Evolutionary conservation across 2,888 invertebrate genomes (phyloP).

Genomic region (Ochropacha duplaris): DNA sequence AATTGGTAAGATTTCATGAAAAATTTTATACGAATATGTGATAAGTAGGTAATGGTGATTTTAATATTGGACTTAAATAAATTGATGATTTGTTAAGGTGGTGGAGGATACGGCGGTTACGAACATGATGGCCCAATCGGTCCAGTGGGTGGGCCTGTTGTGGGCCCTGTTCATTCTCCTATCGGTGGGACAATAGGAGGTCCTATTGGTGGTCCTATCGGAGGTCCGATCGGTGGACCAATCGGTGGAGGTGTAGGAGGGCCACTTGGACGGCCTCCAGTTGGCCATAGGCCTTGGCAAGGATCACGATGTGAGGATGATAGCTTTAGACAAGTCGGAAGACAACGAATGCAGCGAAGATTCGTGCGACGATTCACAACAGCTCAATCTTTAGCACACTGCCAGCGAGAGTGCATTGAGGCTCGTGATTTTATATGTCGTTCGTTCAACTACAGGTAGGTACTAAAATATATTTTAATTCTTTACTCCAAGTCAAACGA

Average conservation of each 20-base stretch:
- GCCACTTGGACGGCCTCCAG: constrained; percentile 58
- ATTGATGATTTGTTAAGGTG: constrained; percentile 22
- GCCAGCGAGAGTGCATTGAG: constrained; percentile 93
- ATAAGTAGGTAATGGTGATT: background rate
- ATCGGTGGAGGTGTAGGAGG: constrained; percentile 57
- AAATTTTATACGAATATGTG: too few species aligned
- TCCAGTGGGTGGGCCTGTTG: constrained; percentile 50
- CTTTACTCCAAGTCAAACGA: too few species aligned
- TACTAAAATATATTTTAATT: too few species aligned
- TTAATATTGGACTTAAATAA: background rate
- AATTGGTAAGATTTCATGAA: constrained; percentile 55
- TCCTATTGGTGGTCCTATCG: constrained; percentile 38
- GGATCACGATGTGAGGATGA: constrained; percentile 91
- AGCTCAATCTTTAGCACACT: constrained; percentile 89
- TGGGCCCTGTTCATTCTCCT: constrained; percentile 11
- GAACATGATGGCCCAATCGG: constrained; percentile 68
- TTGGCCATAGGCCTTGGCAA: constrained; percentile 68
- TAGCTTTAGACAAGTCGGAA: constrained; percentile 91
- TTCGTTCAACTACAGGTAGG: constrained; percentile 92
- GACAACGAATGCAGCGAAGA: constrained; percentile 90
- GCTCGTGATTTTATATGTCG: constrained; percentile 92
- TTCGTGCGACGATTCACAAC: constrained; percentile 89
- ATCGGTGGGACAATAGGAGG: constrained; percentile 43
- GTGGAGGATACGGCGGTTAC: constrained; percentile 59
- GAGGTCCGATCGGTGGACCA: constrained; percentile 44